phyloP scores from a whole-genome alignment of 2,888 invertebrate genomes.

The Eristalis intricaria region DNA sequence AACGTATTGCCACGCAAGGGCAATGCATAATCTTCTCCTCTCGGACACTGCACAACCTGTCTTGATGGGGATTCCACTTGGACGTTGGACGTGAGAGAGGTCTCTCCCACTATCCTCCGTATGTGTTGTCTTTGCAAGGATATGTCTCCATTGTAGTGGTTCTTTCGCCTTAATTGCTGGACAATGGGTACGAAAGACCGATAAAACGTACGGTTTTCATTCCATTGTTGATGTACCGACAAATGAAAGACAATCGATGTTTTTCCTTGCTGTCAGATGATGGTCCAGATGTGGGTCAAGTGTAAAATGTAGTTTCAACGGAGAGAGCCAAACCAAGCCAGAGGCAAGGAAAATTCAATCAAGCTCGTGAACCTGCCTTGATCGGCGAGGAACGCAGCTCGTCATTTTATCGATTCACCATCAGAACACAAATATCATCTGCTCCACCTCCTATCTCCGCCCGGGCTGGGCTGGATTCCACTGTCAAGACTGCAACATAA shows the following conservation, averaged over 20 bases:
- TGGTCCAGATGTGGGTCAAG: conserved; percentile 32
- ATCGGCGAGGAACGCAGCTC: conserved; percentile 8
- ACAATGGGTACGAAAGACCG: conserved; percentile 63
- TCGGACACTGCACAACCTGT: background rate
- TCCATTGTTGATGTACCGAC: conserved; percentile 48
- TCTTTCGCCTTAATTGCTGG: conserved; percentile 63
- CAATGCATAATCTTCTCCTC: conserved; percentile 27
- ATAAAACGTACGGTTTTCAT: conserved; percentile 58
- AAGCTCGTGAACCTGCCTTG: background rate
- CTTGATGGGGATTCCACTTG: conserved; percentile 33
- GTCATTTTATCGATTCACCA: conserved; percentile 42
- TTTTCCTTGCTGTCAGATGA: conserved; percentile 32
- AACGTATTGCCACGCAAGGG: conserved; percentile 41
- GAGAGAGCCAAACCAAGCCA: background rate
- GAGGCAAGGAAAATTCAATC: conserved; percentile 41
- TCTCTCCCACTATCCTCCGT: background rate
- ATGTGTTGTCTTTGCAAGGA: conserved; percentile 48
- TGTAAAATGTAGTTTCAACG: background rate
- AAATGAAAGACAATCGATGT: conserved; percentile 54
- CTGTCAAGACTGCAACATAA: conserved; percentile 57
- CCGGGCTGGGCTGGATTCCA: conserved; percentile 30
- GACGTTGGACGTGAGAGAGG: background rate
- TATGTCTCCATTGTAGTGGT: conserved; percentile 57
- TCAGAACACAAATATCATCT: conserved; percentile 49
- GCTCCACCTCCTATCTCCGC: conserved; percentile 39